Base-by-base conservation (phyloP, 1,140 invertebrate genomes). In the Mycetomoellerius zeteki region DNA sequence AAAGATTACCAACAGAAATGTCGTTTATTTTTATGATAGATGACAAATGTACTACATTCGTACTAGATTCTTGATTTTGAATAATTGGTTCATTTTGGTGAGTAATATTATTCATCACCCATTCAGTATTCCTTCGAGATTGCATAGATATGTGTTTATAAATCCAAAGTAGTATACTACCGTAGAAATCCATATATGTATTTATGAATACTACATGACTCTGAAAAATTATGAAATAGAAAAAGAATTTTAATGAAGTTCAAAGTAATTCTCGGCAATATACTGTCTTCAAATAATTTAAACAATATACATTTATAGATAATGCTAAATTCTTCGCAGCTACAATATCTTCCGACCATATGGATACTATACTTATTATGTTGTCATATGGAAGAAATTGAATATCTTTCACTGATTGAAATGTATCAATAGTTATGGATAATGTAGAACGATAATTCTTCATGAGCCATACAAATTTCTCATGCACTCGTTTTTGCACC, bases 331-430 rank as follows among this genome's bases (percentile, higher is more conserved):
- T 27, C 5, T 64, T 77, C 7, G 37, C 58, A 27, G 37, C 4
- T 64, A 64, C 16, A 64, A 64, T 30, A 64, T 77, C 3, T 27
- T 77, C 58, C 16, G 75, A 77, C 75, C 75, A 77, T 30, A 77
- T 77, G 4, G 75, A 77, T 62, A 52, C 6, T n/a, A 14, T 30
- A 10, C 1, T n/a, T 14, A 21, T 19, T 1, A 19, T 0, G 0
- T 33, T 19, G 8, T 30, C 30, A 65, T 1, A 7, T 30, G 30
- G 30, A 30, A 30, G 4, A 0, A n/a, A 7, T 10, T 37, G 2
- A 65, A 65, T 10, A 65, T 77, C 56, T 19, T 27, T 5, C 12
- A 43, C 16, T 47, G 24, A 62, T 30, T 24, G 56, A 47, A 77
- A 62, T n/a, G 19, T 62, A 62, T 14, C 0, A 60, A 60, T 47